phyloP scores from a whole-genome alignment of 1,140 invertebrate genomes.

The Antheraea pernyi region DNA sequence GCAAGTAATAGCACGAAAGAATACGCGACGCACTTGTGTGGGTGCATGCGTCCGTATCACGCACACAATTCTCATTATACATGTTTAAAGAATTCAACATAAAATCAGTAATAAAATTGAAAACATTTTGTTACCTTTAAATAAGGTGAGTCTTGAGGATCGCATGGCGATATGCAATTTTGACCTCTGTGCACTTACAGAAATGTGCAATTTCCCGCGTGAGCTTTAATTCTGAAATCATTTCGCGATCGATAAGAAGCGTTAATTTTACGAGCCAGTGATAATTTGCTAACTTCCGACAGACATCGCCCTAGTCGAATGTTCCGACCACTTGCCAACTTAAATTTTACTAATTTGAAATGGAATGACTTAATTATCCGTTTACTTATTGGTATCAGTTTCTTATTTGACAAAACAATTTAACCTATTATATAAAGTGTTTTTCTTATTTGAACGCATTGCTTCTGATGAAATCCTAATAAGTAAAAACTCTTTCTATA shows the following conservation, averaged over 20 bases:
- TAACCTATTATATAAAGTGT: background rate
- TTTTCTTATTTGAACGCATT: background rate
- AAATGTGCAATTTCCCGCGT: conserved; percentile 57
- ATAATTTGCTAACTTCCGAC: conserved; percentile 79
- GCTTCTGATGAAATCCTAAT: too few species aligned
- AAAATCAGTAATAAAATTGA: conserved; percentile 78
- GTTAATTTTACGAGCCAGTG: conserved; percentile 78
- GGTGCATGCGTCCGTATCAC: conserved; percentile 47
- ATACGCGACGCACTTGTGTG: conserved; percentile 43
- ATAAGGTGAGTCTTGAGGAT: conserved; percentile 65
- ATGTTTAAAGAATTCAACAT: conserved; percentile 77
- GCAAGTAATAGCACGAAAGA: conserved; percentile 35
- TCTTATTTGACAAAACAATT: background rate
- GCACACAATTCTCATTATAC: conserved; percentile 56
- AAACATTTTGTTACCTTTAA: conserved; percentile 78
- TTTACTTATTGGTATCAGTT: conserved; percentile 6
- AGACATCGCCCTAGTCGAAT: conserved; percentile 72
- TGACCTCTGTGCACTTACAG: conserved; percentile 52
- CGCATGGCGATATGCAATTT: conserved; percentile 43
- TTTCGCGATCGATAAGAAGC: conserved; percentile 76
- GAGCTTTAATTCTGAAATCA: conserved; percentile 57
- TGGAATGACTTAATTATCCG: conserved; percentile 30
- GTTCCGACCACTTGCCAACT: conserved; percentile 69
- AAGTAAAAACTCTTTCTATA: too few species aligned
- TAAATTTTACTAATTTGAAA: conserved; percentile 51